These are phyloP conservation scores for Oligia strigilis DNA, from an alignment of 2,888 invertebrate species.

Conservation along the genomic window DNA sequence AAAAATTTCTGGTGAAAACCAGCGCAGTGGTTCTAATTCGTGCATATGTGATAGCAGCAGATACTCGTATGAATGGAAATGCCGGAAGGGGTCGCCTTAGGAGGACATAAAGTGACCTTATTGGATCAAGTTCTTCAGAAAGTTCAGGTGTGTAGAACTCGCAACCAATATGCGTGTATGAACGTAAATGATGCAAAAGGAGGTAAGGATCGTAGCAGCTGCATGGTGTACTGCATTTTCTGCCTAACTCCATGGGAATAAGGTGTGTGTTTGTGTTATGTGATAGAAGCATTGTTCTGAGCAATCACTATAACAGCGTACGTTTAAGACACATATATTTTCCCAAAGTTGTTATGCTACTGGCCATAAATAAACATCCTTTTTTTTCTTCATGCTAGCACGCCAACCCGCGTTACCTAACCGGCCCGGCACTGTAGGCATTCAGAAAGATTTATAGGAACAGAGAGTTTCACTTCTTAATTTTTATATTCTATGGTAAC, in stretches of 20 bases:
- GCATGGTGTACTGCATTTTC: background rate
- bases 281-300: background rate
- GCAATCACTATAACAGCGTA: background rate
- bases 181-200: background rate
- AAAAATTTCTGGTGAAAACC: background rate
- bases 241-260: background rate
- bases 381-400: background rate
- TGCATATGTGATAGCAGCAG: background rate
- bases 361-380: background rate
- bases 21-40: background rate
- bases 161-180: background rate
- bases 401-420: no score
- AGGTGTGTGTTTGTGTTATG: background rate
- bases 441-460: background rate
- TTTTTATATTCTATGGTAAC: background rate
- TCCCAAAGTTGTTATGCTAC: background rate
- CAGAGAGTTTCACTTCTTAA: background rate
- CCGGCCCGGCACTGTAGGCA: background rate
- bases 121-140: background rate
- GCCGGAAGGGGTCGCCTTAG: background rate
- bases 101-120: background rate
- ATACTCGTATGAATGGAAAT: background rate
- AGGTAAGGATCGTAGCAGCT: background rate
- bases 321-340: background rate
- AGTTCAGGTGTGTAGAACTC: background rate